A percentile compares a stretch with the other conserved stretches of the same genome.
Evolutionary conservation across 2,888 invertebrate species (phyloP).

Genomic region (Cryptocephalus moraei): DNA sequence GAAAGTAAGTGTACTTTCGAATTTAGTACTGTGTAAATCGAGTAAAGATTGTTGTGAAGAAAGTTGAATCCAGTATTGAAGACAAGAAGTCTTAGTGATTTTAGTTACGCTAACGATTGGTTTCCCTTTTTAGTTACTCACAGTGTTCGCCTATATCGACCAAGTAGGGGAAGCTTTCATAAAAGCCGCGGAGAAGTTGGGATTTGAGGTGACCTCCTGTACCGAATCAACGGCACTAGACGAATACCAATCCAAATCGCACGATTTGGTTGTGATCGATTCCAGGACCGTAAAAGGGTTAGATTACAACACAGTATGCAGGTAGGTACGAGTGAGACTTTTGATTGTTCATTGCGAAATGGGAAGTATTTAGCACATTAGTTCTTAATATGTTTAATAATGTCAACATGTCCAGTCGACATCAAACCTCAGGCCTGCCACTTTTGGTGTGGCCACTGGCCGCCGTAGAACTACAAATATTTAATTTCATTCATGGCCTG

Average conservation of each 20-base stretch:
- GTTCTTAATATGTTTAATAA: too few species aligned
- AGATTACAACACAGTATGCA: conserved; percentile 54
- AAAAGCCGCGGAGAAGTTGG: conserved; percentile 50
- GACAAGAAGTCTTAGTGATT: too few species aligned
- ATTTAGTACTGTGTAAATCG: neutral
- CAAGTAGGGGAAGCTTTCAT: conserved; percentile 58
- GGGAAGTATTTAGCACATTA: too few species aligned
- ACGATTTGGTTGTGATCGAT: conserved; percentile 57
- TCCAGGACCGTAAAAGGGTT: conserved; percentile 48
- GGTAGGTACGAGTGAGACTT: conserved; percentile 38
- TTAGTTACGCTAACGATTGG: neutral
- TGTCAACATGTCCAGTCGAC: too few species aligned
- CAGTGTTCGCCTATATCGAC: conserved; percentile 57
- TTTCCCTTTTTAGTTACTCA: conserved; percentile 48
- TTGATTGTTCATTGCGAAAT: too few species aligned
- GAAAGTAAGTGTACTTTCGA: conserved; percentile 32
- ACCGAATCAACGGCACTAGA: conserved; percentile 47
- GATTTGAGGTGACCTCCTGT: conserved; percentile 46
- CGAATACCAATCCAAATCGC: conserved; percentile 44
- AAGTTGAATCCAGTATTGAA: too few species aligned
- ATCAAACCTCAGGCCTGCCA: too few species aligned
- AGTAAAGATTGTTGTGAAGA: too few species aligned
- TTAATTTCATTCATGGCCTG: too few species aligned
- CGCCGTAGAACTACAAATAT: too few species aligned
- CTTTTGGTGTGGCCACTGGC: too few species aligned